Conservation (phyloP, 1,140 invertebrate species). For the Delia radicum region DNA sequence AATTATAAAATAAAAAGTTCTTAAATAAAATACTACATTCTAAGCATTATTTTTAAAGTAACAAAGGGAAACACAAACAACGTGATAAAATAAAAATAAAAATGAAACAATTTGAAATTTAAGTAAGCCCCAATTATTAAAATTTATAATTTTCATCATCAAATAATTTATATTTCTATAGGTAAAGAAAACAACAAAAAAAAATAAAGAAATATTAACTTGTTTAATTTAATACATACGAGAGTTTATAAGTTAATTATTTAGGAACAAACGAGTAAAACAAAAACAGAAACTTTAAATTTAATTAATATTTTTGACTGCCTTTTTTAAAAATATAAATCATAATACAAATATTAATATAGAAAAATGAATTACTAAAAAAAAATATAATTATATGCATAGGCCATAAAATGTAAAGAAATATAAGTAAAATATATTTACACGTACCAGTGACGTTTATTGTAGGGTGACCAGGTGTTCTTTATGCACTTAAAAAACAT, state of each 20-base stretch:
- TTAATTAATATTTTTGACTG: conserved; percentile 47
- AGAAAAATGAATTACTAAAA: not conserved
- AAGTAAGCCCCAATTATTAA: not conserved
- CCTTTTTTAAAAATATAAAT: conserved; percentile 50
- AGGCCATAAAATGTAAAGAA: too few relatives aligned
- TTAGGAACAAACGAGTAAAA: conserved; percentile 28
- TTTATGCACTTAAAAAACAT: too few relatives aligned
- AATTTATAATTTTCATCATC: not conserved
- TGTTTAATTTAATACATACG: not conserved
- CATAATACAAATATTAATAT: not conserved
- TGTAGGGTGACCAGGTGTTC: too few relatives aligned
- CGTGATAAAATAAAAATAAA: conserved; percentile 25
- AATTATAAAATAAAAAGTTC: not conserved
- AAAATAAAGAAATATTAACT: not conserved
- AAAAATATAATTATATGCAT: not conserved
- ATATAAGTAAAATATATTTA: too few relatives aligned
- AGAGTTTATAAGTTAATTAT: not conserved
- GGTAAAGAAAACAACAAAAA: not conserved
- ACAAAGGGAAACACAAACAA: conserved; percentile 52
- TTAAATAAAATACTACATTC: conserved; percentile 3
- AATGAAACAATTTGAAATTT: not conserved
- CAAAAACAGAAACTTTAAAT: conserved; percentile 25
- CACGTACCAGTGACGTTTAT: too few relatives aligned
- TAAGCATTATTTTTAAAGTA: conserved; percentile 36
- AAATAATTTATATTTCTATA: not conserved